A percentile compares a stretch with the other conserved stretches of the same genome.
Conservation (phyloP, 2,888 invertebrate species). For the Tetropium fuscum region DNA sequence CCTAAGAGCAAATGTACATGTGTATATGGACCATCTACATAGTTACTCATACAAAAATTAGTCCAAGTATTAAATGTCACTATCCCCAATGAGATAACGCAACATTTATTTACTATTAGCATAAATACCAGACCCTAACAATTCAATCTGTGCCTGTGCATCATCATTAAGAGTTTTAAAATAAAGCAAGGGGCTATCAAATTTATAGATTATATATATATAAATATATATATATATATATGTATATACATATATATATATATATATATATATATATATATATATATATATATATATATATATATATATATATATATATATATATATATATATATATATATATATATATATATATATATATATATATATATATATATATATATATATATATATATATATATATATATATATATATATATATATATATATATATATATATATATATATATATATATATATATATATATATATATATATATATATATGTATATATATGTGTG, state of each 20-base stretch:
- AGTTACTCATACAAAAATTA: no score
- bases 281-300: conserved; percentile 19
- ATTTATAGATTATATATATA: conserved; percentile 33
- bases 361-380: conserved; percentile 21
- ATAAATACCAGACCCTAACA: conserved; percentile 9
- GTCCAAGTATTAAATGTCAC: no score
- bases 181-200: conserved; percentile 31
- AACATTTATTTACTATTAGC: background rate
- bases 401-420: conserved; percentile 19
- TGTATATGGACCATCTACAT: no score
- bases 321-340: conserved; percentile 21
- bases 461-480: conserved; percentile 19
- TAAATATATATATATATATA: conserved; percentile 22
- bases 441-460: conserved; percentile 21
- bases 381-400: conserved; percentile 21
- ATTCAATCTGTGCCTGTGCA: background rate
- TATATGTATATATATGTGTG: conserved; percentile 19
- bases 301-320: conserved; percentile 21
- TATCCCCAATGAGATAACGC: no score
- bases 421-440: conserved; percentile 21
- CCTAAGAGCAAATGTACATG: no score
- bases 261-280: conserved; percentile 21
- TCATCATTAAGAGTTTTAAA: conserved; percentile 7
- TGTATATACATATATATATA: conserved; percentile 22
- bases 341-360: conserved; percentile 19